Evolutionary conservation across 2,888 invertebrate genomes (phyloP).

Genomic region (Morpho achilles): DNA sequence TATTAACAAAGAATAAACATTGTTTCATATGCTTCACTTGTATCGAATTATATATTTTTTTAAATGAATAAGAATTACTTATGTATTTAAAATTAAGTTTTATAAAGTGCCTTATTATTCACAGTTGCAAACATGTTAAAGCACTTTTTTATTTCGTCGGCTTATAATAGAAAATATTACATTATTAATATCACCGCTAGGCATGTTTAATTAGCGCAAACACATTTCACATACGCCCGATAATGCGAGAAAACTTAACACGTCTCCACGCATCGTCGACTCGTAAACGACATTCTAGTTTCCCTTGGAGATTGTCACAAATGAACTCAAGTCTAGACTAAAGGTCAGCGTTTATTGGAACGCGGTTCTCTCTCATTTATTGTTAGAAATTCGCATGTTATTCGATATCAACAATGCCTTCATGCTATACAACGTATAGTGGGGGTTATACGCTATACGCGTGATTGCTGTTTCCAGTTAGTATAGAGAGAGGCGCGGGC

Average conservation of each 20-base stretch:
- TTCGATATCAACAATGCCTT: constrained; percentile 21
- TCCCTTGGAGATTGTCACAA: constrained; percentile 4
- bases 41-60: too few relatives aligned
- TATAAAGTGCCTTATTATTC: too few relatives aligned
- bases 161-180: too few relatives aligned
- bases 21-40: too few relatives aligned
- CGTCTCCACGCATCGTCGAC: background rate
- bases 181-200: too few relatives aligned
- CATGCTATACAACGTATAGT: constrained; percentile 30
- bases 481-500: constrained; percentile 67
- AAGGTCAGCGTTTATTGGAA: constrained; percentile 13
- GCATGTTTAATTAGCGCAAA: background rate
- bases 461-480: constrained; percentile 45
- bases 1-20: too few relatives aligned
- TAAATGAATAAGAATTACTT: too few relatives aligned
- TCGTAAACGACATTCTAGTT: constrained; percentile 6
- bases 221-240: background rate
- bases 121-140: too few relatives aligned
- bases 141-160: too few relatives aligned
- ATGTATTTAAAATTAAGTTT: too few relatives aligned
- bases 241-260: constrained; percentile 12
- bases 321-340: constrained; percentile 5
- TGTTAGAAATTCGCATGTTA: constrained; percentile 13
- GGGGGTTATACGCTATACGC: constrained; percentile 52
- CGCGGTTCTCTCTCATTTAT: constrained; percentile 14